phyloP scores from a whole-genome alignment of 2,113 vertebrate species.

The Sylvia atricapilla region DNA sequence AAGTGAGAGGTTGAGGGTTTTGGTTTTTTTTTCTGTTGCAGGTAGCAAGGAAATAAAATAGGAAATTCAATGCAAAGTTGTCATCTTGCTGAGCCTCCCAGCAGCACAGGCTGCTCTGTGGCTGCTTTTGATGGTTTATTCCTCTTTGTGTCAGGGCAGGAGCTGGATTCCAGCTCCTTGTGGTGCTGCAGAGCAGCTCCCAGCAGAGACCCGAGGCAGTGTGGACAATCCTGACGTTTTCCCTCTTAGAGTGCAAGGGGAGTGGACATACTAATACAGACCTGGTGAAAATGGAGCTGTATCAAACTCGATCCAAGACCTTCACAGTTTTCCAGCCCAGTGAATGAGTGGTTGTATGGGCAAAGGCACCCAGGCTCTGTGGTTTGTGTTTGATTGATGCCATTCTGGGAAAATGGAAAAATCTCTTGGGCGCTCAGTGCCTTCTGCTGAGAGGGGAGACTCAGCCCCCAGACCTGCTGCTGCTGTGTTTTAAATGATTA shows the following conservation, averaged over 20 bases:
- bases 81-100: background rate
- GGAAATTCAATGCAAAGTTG: background rate
- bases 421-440: background rate
- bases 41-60: conserved; percentile 31
- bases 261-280: background rate
- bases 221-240: background rate
- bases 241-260: background rate
- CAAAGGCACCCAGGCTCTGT: background rate
- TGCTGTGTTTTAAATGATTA: background rate
- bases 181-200: background rate
- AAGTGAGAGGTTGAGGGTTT: conserved; percentile 3
- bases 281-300: background rate
- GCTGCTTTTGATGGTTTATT: background rate
- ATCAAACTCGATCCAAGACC: background rate
- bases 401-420: background rate
- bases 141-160: background rate
- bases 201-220: background rate
- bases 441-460: background rate
- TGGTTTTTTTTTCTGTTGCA: conserved; percentile 30
- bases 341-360: background rate
- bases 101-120: background rate
- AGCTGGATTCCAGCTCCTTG: background rate
- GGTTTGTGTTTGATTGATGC: background rate
- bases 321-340: rapidly evolving
- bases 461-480: background rate